These are phyloP conservation scores for Protonemura montana DNA, from an alignment of 2,888 invertebrate species.

Conservation along the genomic window DNA sequence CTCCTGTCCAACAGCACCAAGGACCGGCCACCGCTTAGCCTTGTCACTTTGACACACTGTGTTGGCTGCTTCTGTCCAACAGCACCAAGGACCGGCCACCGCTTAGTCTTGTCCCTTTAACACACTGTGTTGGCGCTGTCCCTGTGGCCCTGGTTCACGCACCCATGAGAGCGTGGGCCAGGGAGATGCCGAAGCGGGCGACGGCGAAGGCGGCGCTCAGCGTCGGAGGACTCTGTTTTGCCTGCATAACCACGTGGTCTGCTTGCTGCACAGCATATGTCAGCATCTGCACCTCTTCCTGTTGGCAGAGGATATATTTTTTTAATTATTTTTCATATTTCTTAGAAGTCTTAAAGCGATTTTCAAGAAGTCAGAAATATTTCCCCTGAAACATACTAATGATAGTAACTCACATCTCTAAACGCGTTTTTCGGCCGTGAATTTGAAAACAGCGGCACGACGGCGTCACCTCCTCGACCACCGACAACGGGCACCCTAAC, in stretches of 20 bases:
- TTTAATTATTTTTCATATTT: too few relatives aligned
- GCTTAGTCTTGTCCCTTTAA: too few relatives aligned
- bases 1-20: too few relatives aligned
- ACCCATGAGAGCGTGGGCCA: slow-evolving; percentile 60
- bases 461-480: slow-evolving; percentile 77
- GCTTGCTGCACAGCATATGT: slow-evolving; percentile 64
- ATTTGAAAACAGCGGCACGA: slow-evolving; percentile 80
- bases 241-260: slow-evolving; percentile 68
- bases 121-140: too few relatives aligned
- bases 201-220: slow-evolving; percentile 72
- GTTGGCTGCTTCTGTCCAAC: too few relatives aligned
- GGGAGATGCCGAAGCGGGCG: slow-evolving; percentile 65
- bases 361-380: too few relatives aligned
- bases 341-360: too few relatives aligned
- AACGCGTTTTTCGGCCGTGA: slow-evolving; percentile 66
- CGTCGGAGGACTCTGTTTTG: slow-evolving; percentile 68
- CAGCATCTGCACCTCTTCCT: slow-evolving; percentile 60
- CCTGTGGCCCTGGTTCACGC: neutral
- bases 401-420: slow-evolving; percentile 61
- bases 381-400: too few relatives aligned
- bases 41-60: too few relatives aligned
- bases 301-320: slow-evolving; percentile 52
- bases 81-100: too few relatives aligned
- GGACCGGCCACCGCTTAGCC: too few relatives aligned
- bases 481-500: slow-evolving; percentile 79